Evolutionary conservation across 1,140 invertebrate species (phyloP), one percentile per base, ranked within the genome.

Genomic region (Apocrypta bakeri): DNA sequence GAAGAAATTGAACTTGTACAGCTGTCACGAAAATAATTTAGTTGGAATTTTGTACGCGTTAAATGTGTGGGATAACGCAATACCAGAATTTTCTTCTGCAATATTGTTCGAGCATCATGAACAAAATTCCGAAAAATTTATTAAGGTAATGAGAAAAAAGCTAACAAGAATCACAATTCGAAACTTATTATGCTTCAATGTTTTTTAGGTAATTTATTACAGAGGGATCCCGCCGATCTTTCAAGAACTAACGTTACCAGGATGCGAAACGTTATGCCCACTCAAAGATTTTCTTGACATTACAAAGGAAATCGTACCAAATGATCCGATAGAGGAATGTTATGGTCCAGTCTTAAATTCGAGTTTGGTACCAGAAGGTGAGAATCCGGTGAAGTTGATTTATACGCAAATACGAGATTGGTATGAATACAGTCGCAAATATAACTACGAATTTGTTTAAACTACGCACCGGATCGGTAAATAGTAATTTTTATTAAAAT

Each of bases 1-100:
- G 8, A 95, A 95, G 85, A 85, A 48, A 17, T 48, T 95, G 63
- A 92, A 92, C 77, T 83, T 95, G 42, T 95, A 94, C 88, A 94
- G 94, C 8, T 94, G 92, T 14, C 95, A 96, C 88, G 96, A 96
- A 87, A 94, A 94, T 72, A 96, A 95, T 61, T 91, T 97, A 2
- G 93, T 94, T 6, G 94, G 94, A 27, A 84, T 96, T n/a, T 91
- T 96, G 85, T 90, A 93, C 42, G 93, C 94, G 0, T 88, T 96
- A 29, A 93, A 93, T 17, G 92, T 95, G 1, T 96, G 94, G 88
- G 89, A 95, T 69, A 88, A 92, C 4, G 92, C 93, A 73, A 92
- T 94, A 69, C 93, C 93, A 0, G 90, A 89, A 81, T 94, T 93
- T 85, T 92, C 92, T 0, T 89, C 93, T 24, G 92, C 93, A 4